phyloP scores from a whole-genome alignment of 2,888 invertebrate genomes.

The Caenorhabditis auriculariae region DNA sequence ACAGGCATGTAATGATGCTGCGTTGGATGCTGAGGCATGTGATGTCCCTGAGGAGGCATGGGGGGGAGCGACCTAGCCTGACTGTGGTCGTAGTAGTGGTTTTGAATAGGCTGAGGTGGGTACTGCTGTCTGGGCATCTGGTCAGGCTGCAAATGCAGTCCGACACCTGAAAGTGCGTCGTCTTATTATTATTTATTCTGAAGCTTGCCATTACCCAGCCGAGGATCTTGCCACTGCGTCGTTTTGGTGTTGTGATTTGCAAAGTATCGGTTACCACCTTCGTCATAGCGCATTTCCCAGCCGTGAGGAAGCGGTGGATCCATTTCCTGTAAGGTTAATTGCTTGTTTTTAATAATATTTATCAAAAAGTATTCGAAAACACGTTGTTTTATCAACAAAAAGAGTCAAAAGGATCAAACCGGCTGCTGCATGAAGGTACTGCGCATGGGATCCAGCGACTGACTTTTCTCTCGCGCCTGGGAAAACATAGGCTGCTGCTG shows the following conservation, averaged over 20 bases:
- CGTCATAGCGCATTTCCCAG: slow-evolving; percentile 37
- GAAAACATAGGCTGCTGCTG: too few relatives aligned
- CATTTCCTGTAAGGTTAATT: too few relatives aligned
- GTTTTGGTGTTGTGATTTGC: slow-evolving; percentile 38
- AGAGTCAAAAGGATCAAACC: too few relatives aligned
- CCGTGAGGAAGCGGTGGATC: slow-evolving; percentile 30
- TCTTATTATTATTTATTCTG: too few relatives aligned
- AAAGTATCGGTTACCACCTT: slow-evolving; percentile 31
- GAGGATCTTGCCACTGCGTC: slow-evolving; percentile 39
- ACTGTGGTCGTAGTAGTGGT: too few relatives aligned
- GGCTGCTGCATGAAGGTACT: slow-evolving; percentile 13
- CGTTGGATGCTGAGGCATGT: slow-evolving; percentile 13
- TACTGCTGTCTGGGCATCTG: too few relatives aligned
- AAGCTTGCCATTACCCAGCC: slow-evolving; percentile 1
- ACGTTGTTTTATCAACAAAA: too few relatives aligned
- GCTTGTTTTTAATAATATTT: too few relatives aligned
- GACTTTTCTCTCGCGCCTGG: slow-evolving; percentile 22
- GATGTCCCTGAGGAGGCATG: slow-evolving; percentile 27
- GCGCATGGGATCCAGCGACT: slow-evolving; percentile 31
- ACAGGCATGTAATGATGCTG: slow-evolving; percentile 1
- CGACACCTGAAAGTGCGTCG: too few relatives aligned
- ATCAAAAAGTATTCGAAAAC: too few relatives aligned
- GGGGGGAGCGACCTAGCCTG: slow-evolving; percentile 26
- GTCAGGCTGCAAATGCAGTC: too few relatives aligned
- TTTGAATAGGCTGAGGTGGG: too few relatives aligned